Evolutionary conservation across 2,888 invertebrate genomes (phyloP).

Genomic region (Drosophila bunnanda): DNA sequence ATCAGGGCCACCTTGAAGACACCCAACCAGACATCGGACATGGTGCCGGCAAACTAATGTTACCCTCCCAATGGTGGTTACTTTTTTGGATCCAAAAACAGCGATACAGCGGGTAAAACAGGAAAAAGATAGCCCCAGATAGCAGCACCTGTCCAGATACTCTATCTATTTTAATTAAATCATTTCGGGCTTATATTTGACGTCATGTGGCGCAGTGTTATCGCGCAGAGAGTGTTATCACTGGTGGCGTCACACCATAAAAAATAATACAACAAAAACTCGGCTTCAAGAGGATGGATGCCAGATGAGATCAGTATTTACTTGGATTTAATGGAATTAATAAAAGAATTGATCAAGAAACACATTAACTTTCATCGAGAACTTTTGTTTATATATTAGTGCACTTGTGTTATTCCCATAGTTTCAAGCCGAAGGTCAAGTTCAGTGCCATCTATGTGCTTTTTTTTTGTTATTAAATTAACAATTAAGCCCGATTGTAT

Average conservation of each 20-base stretch:
- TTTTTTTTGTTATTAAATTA: not conserved
- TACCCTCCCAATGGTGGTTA: slow-evolving; percentile 8
- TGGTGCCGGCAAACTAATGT: slow-evolving; percentile 67
- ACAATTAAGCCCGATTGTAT: not conserved
- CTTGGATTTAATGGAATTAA: not conserved
- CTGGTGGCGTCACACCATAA: slow-evolving; percentile 42
- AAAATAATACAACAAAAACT: not conserved
- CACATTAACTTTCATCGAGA: not conserved
- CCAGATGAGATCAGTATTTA: not conserved
- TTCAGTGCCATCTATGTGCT: not conserved
- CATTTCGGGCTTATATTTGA: slow-evolving; percentile 47
- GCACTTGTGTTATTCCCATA: not conserved
- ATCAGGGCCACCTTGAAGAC: slow-evolving; percentile 88
- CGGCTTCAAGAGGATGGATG: not conserved
- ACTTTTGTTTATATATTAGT: not conserved
- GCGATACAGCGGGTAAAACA: not conserved
- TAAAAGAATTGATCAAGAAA: not conserved
- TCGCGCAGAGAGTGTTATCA: slow-evolving; percentile 40
- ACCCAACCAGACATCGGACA: slow-evolving; percentile 88
- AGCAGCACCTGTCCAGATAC: slow-evolving; percentile 10
- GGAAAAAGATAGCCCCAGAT: not conserved
- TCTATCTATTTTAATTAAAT: slow-evolving; percentile 36
- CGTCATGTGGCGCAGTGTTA: slow-evolving; percentile 76
- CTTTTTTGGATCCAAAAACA: slow-evolving; percentile 33
- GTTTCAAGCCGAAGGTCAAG: slow-evolving; percentile 20